phyloP scores from a whole-genome alignment of 2,797 vertebrate species.

The Eleutherodactylus coqui region DNA sequence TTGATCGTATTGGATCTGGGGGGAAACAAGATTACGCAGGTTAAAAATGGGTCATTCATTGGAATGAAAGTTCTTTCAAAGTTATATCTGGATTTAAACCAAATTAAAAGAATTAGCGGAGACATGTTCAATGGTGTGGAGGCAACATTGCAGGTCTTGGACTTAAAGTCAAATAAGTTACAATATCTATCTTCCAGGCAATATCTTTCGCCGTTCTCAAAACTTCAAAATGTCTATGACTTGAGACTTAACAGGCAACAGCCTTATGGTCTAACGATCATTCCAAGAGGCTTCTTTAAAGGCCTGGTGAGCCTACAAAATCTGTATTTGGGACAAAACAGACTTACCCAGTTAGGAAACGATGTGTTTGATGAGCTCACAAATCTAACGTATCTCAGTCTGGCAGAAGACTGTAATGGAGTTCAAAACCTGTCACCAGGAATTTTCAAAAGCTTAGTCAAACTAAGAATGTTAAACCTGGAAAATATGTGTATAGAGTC shows the following conservation, averaged over 20 bases:
- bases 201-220: slow-evolving; percentile 76
- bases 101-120: slow-evolving; percentile 73
- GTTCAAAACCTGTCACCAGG: slow-evolving; percentile 77
- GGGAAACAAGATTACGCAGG: slow-evolving; percentile 78
- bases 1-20: slow-evolving; percentile 82
- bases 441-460: slow-evolving; percentile 82
- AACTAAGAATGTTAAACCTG: slow-evolving; percentile 72
- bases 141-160: slow-evolving; percentile 75
- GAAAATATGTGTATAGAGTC: slow-evolving; percentile 76
- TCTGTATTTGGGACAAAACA: slow-evolving; percentile 79
- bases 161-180: slow-evolving; percentile 77
- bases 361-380: slow-evolving; percentile 81
- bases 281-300: slow-evolving; percentile 74
- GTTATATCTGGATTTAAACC: slow-evolving; percentile 84
- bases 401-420: slow-evolving; percentile 78
- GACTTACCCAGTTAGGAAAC: slow-evolving; percentile 69
- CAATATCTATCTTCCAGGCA: slow-evolving; percentile 67
- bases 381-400: slow-evolving; percentile 72
- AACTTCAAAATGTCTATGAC: slow-evolving; percentile 76
- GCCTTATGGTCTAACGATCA: slow-evolving; percentile 75
- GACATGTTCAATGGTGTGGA: slow-evolving; percentile 68
- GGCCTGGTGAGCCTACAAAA: slow-evolving; percentile 74
- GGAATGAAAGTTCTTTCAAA: slow-evolving; percentile 76
- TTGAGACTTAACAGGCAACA: slow-evolving; percentile 77
- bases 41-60: slow-evolving; percentile 72